Evolutionary conservation across 2,797 vertebrate species (phyloP), one percentile per base, ranked within the genome.

Genomic region (Sebastes hubbsi): DNA sequence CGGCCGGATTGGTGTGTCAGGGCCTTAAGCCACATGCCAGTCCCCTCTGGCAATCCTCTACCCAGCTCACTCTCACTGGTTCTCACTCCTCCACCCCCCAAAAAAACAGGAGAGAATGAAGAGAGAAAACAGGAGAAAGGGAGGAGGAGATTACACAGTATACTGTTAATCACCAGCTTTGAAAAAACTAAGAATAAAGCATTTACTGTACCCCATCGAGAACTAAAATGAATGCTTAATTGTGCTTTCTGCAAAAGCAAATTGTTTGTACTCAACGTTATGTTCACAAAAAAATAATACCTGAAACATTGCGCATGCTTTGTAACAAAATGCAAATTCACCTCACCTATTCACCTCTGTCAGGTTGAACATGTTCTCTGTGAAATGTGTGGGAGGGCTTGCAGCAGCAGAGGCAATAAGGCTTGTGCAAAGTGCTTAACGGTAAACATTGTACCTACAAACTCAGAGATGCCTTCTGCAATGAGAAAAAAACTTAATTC

Each of bases 281-380:
- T 70, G 74, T 83, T 80, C 58, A 32, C 27, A 11, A 54, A 54
- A 9, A 68, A 67, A 73, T 3, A 66, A 68, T 24, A 68, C 83
- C 83, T 61, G 61, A 73, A 86, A 88, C 72, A 77, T 42, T 24
- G 77, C 67, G 65, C 66, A 64, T 63, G 78, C 54, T 82, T 86
- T 87, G 91, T 84, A 91, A 86, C 70, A 77, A 86, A 87, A 94
- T 93, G 92, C 91, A 86, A 93, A 94, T 92, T 58, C 54, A 4
- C 63, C 62, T 91, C 88, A 93, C 92, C 92, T 92, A 64, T 90
- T 92, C 89, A 93, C 91, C 92, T 73, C 88, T 89, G 89, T 91
- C 90, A 91, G 81, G 79, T 81, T 82, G 83, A 90, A 85, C 91
- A 92, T 85, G 88, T 82, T 90, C 65, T 46, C 75, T 60, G 68